phyloP scores from a whole-genome alignment of 2,113 vertebrate genomes.

The Verasper variegatus region DNA sequence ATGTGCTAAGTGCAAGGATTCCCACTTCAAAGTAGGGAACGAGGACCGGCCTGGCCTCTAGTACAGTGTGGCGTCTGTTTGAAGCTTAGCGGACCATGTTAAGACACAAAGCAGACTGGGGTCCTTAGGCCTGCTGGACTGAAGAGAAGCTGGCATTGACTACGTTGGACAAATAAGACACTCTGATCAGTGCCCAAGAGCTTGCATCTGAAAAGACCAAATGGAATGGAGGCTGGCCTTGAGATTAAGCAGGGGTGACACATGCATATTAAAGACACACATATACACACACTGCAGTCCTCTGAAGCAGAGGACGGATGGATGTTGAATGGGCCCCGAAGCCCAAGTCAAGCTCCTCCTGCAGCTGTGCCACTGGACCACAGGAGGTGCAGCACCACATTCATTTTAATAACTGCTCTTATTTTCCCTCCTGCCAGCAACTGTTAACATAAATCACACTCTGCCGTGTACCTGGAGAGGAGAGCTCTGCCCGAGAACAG shows the following conservation, averaged over 20 bases:
- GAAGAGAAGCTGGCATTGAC: conserved; percentile 62
- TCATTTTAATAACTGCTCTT: conserved; percentile 75
- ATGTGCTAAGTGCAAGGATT: conserved; percentile 63
- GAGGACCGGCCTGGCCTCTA: conserved; percentile 25
- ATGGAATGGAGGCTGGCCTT: conserved; percentile 55
- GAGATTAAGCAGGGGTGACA: conserved; percentile 55
- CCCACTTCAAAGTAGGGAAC: conserved; percentile 73
- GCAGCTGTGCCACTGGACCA: conserved; percentile 39
- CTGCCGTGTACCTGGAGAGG: conserved; percentile 65
- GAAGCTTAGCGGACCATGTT: conserved; percentile 65
- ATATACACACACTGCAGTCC: conserved; percentile 31
- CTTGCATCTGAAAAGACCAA: conserved; percentile 52
- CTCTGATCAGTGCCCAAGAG: conserved; percentile 66
- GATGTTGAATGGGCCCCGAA: conserved; percentile 43
- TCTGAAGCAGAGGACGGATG: conserved; percentile 29
- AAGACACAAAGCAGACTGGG: conserved; percentile 66
- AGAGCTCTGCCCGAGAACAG: conserved; percentile 31
- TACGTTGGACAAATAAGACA: conserved; percentile 49
- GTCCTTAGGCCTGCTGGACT: conserved; percentile 55
- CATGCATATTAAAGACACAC: conserved; percentile 26
- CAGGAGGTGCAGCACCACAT: conserved; percentile 66
- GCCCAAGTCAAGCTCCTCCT: conserved; percentile 15
- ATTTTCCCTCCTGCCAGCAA: conserved; percentile 73
- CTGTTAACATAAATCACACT: conserved; percentile 70
- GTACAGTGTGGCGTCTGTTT: conserved; percentile 70